Percentiles rank a stretch among this genome's conserved stretches.
Evolutionary conservation across 2,888 invertebrate species (phyloP).

Genomic region (Poecilobothrus nobilitatus): DNA sequence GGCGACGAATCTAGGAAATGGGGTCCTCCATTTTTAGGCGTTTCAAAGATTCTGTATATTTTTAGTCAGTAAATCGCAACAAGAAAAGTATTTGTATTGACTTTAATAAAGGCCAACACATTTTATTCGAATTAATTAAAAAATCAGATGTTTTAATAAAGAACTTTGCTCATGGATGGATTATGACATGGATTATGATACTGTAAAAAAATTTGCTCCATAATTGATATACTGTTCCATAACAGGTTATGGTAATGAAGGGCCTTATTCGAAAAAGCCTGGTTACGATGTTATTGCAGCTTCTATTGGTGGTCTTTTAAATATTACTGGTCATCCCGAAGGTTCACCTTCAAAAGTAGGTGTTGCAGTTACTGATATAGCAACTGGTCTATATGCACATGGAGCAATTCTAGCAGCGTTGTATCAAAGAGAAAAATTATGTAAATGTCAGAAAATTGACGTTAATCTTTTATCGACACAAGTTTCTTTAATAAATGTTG

Average conservation of each 20-base stretch:
- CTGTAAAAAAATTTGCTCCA: conserved; percentile 61
- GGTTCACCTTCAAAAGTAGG: conserved; percentile 87
- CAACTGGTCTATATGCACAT: conserved; percentile 89
- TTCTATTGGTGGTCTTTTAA: conserved; percentile 81
- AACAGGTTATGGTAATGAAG: conserved; percentile 81
- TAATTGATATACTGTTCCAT: conserved; percentile 86
- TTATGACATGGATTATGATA: conserved; percentile 71
- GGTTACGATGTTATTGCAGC: conserved; percentile 96
- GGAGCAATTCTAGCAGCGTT: conserved; percentile 91
- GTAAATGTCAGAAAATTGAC: conserved; percentile 84
- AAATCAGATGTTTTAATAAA: conserved; percentile 85
- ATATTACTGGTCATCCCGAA: conserved; percentile 76
- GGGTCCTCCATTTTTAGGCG: conserved; percentile 80
- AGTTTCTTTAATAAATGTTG: conserved; percentile 82
- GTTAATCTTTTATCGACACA: conserved; percentile 91
- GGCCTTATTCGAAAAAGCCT: conserved; percentile 78
- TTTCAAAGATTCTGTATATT: conserved; percentile 68
- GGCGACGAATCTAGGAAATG: conserved; percentile 87
- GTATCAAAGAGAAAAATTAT: conserved; percentile 64
- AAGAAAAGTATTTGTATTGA: conserved; percentile 88
- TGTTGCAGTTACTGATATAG: conserved; percentile 87
- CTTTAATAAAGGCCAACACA: conserved; percentile 61
- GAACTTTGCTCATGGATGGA: conserved; percentile 87
- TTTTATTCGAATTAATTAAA: conserved; percentile 62
- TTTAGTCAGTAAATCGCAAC: conserved; percentile 81